phyloP scores from a whole-genome alignment of 2,113 vertebrate genomes.

The Zosterops hypoxanthus region DNA sequence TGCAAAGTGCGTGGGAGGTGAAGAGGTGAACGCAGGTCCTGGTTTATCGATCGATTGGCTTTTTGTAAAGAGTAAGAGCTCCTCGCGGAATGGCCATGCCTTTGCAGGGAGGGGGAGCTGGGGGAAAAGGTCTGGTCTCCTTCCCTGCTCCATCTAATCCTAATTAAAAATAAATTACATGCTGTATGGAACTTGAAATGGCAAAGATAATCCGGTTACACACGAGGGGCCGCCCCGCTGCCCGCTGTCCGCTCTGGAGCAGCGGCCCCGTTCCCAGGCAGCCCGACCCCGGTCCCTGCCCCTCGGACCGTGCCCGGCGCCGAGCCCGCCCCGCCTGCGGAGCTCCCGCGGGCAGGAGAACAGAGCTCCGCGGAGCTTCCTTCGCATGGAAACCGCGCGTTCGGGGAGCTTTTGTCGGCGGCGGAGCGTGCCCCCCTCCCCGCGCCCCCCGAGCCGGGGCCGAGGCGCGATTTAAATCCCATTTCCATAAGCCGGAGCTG shows the following conservation, averaged over 20 bases:
- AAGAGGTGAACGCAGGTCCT: neutral
- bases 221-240: neutral
- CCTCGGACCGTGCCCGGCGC: neutral
- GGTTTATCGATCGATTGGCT: conserved; percentile 1
- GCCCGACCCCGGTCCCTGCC: neutral
- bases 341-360: neutral
- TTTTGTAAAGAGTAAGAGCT: conserved; percentile 39
- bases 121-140: conserved; percentile 33
- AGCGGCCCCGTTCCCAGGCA: neutral
- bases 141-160: conserved; percentile 75
- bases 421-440: neutral
- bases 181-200: conserved; percentile 75
- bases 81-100: conserved; percentile 47
- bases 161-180: conserved; percentile 87
- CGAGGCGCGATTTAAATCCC: neutral
- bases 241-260: neutral
- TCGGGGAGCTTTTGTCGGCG: neutral
- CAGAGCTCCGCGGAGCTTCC: neutral
- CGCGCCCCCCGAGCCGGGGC: neutral
- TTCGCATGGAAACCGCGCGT: neutral
- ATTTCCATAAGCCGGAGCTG: conserved; percentile 36
- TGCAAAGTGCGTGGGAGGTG: neutral
- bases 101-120: neutral
- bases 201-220: conserved; percentile 81
- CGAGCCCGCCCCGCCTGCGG: neutral